Evolutionary conservation across 2,888 invertebrate species (phyloP), one percentile per base, ranked within the genome.

Genomic region (Pyrochroa serraticornis): DNA sequence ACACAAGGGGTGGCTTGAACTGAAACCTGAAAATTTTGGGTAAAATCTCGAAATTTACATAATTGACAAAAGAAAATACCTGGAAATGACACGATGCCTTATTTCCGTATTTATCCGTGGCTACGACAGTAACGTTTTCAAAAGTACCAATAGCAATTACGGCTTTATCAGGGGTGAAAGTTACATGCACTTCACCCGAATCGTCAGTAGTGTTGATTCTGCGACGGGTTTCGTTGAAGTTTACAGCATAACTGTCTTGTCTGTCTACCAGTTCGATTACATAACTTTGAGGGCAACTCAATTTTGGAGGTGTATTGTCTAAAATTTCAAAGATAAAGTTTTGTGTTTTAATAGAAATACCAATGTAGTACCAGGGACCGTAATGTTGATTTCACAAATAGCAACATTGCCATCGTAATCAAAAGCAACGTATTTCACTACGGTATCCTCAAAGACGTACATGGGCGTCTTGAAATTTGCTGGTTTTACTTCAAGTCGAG

Each of bases 391-490:
- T 82, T 93, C 92, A 75, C 98, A 98, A 75, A 95, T 95, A 8
- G 97, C 98, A 8, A 95, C 95, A 75, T 98, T 98, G 66, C 97
- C 97, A 74, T 97, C 97, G 71, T 93, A 95, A 81, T 98, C 98
- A 72, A 94, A 97, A 2, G 97, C 98, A 0, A 96, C 91, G 73
- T 97, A 98, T 81, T 94, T 91, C 0, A 97, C 93, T 30, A 94
- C 92, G 73, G 92, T 93, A 64, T 96, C 95, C 74, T 93, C 89
- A 79, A 96, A 95, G 7, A 95, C 87, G 75, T 89, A 87, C 64
- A 93, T 85, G 0, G 95, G 95, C 0, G 94, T 94, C 73, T 85
- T 89, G 79, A 97, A 97, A 69, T 92, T 93, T 67, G 91, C 89
- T 0, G 97, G 97, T 66, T 93, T 93, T 0, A 97, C 90, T 83